phyloP scores from a whole-genome alignment of 2,113 vertebrate species.

The Hystrix brachyura region DNA sequence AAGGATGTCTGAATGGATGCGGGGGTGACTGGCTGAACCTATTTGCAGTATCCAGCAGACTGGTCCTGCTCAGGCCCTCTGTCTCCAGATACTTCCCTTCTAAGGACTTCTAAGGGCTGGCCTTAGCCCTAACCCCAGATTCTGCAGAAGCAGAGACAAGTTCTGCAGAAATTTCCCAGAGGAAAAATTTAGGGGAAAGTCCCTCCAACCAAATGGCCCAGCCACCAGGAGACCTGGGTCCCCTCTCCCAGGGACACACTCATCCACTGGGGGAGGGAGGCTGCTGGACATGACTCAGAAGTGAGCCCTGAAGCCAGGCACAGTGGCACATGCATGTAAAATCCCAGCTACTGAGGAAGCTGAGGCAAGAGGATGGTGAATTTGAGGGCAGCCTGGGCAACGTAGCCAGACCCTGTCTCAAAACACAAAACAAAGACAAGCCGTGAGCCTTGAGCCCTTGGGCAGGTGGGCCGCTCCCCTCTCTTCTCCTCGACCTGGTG shows the following conservation, averaged over 20 bases:
- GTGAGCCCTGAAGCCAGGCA: background rate
- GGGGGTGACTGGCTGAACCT: background rate
- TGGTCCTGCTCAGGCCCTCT: background rate
- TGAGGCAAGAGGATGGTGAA: background rate
- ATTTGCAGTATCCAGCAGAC: background rate
- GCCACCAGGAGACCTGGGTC: background rate
- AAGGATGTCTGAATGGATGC: too few species aligned
- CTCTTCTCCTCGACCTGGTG: background rate
- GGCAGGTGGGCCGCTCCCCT: background rate
- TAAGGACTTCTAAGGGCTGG: background rate
- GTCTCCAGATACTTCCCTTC: background rate
- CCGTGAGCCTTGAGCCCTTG: background rate
- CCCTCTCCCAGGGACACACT: background rate
- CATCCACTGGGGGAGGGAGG: background rate
- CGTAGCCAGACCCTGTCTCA: background rate
- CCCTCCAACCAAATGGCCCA: background rate
- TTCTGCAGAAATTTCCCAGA: constrained; percentile 45
- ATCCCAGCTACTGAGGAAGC: background rate
- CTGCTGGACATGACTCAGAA: background rate
- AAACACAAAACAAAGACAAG: background rate
- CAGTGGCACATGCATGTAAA: background rate
- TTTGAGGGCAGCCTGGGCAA: background rate
- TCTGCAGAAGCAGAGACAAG: background rate
- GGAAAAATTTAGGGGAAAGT: background rate
- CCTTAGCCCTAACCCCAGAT: background rate